These are phyloP conservation scores for Meriones unguiculatus DNA, from an alignment of 2,113 vertebrate species.

Conservation along the genomic window DNA sequence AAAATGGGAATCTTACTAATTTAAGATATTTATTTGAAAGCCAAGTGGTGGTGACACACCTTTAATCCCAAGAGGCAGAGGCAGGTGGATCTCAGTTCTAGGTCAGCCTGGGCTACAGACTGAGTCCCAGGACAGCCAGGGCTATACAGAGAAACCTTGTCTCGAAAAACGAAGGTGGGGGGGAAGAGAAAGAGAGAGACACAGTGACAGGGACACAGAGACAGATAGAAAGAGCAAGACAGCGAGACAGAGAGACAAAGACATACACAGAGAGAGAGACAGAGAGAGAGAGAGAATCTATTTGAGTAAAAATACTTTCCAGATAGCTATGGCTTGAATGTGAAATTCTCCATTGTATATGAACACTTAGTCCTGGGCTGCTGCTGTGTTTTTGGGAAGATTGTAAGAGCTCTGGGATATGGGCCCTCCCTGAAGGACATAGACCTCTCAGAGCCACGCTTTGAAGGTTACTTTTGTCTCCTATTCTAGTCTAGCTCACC, in stretches of 20 bases:
- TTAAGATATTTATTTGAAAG: not conserved
- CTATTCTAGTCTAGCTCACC: not conserved
- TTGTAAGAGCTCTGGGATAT: not conserved
- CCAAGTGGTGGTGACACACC: too few species aligned
- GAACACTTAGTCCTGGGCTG: not conserved
- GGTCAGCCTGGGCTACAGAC: too few species aligned
- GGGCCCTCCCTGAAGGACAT: not conserved
- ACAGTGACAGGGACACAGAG: accelerated
- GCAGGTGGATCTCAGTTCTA: too few species aligned
- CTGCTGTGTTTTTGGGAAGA: not conserved
- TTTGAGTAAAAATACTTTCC: not conserved
- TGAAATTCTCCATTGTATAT: too few species aligned
- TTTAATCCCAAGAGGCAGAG: too few species aligned
- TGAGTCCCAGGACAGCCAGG: not conserved
- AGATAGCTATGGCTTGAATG: not conserved
- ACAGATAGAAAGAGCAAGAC: too few species aligned
- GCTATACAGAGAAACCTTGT: not conserved
- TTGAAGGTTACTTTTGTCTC: not conserved
- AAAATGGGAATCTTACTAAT: not conserved
- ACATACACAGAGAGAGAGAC: too few species aligned
- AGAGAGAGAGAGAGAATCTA: not conserved
- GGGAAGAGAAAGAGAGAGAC: too few species aligned
- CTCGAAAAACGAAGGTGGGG: too few species aligned
- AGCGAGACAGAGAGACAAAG: accelerated
- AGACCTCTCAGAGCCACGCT: not conserved